phyloP scores from a whole-genome alignment of 37 sponge, comb jelly and placozoan species.

The Eunapius fragilis region DNA sequence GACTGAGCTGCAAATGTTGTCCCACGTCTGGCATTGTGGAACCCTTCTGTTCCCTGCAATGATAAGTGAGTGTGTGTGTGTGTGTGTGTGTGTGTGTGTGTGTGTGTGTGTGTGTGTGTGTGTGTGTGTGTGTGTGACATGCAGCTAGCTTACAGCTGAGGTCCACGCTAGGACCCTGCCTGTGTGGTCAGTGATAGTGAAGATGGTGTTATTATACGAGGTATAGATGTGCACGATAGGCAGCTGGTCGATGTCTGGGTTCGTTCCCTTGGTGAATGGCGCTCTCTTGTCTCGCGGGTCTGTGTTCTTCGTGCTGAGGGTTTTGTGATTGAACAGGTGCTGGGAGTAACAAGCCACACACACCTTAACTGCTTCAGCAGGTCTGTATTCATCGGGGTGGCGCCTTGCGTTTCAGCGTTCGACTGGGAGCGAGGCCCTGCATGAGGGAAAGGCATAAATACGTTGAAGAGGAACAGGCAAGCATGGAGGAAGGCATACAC shows the following conservation, averaged over 20 bases:
- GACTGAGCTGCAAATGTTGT: slow-evolving; percentile 85
- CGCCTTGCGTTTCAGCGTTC: background rate
- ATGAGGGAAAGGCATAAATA: background rate
- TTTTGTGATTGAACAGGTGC: background rate
- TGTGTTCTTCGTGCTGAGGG: background rate
- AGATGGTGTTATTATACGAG: slow-evolving; percentile 78
- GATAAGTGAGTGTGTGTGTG: background rate
- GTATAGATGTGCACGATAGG: slow-evolving; percentile 79
- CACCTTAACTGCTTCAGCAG: background rate
- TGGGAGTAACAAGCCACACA: background rate
- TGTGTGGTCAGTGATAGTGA: slow-evolving; percentile 71
- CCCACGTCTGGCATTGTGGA: slow-evolving; percentile 66
- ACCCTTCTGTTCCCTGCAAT: slow-evolving; percentile 72
- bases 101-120: background rate
- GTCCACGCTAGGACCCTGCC: slow-evolving; percentile 76
- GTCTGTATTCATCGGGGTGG: background rate
- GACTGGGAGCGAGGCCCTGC: background rate
- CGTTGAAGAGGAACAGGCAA: background rate
- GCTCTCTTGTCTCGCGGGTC: slow-evolving; percentile 28
- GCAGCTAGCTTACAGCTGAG: slow-evolving; percentile 77
- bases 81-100: background rate
- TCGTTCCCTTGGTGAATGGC: background rate
- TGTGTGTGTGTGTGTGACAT: background rate
- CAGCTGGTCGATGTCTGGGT: slow-evolving; percentile 22
- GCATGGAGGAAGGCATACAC: background rate